Base-by-base conservation (phyloP, 92 coral and sea anemone genomes). In the Actinostola sp. region DNA sequence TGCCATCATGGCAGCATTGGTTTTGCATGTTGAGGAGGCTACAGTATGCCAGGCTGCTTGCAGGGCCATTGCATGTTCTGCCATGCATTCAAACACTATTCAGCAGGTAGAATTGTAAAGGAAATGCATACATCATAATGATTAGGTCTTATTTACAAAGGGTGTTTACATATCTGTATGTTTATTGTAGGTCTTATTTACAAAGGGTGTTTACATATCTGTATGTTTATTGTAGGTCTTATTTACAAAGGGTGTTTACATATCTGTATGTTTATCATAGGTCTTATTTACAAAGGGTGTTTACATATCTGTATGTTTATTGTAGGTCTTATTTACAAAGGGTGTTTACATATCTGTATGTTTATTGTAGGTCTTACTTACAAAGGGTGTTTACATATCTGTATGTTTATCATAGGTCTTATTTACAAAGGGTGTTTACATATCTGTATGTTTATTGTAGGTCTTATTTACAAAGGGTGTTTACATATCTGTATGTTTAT, bases 281-380 rank as follows among this genome's bases (percentile, higher is more conserved):
- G 84, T 80, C 9, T 58, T 91, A 48, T 66, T 87, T 23, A 57
- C 62, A 61, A 91, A 91, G 67, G 97, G 97, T 51, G 63, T 91
- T 29, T 63, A 87, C 67, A 21, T 91, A 28, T 62, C n/a, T n/a
- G n/a, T n/a, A n/a, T n/a, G n/a, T n/a, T n/a, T n/a, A n/a, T n/a
- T 26, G 21, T 59, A 25, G 34, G 65, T 12, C 31, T 32, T n/a
- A 7, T 19, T 13, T 7, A 46, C 3, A 46, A 13, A 6, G 3
- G 23, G 1, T 50, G 8, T 3, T 14, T 16, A 25, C 3, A 51
- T 30, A 16, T 69, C 7, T 23, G 42, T n/a, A 32, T 8, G 9
- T 21, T 48, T 54, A 8, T 62, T 66, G 25, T 82, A 91, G 97
- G 84, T 80, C 9, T 58, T 91, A 48, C 60, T 87, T 23, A 57